These are phyloP conservation scores for Chaetodon auriga DNA, from an alignment of 2,113 vertebrate species.

Conservation along the genomic window DNA sequence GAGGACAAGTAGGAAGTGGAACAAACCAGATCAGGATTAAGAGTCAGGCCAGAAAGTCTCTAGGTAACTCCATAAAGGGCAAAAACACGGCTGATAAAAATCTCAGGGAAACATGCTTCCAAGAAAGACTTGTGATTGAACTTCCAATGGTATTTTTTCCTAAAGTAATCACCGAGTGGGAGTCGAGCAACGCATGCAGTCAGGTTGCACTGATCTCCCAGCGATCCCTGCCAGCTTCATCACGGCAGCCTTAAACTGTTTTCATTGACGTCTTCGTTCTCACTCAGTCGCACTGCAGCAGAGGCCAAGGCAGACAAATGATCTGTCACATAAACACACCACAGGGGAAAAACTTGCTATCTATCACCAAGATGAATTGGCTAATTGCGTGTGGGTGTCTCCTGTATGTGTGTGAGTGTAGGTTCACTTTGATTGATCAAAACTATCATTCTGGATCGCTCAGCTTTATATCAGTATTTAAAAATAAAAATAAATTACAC, in stretches of 20 bases:
- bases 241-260: constrained; percentile 37
- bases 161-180: constrained; percentile 25
- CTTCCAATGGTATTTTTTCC: constrained; percentile 37
- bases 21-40: constrained; percentile 57
- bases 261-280: constrained; percentile 41
- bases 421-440: constrained; percentile 3
- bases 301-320: constrained; percentile 59
- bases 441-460: not conserved
- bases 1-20: constrained; percentile 56
- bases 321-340: constrained; percentile 45
- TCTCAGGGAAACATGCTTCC: constrained; percentile 51
- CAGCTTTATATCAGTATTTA: constrained; percentile 27
- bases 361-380: constrained; percentile 39
- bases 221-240: constrained; percentile 27
- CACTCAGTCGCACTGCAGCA: constrained; percentile 37
- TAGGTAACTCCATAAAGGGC: constrained; percentile 61
- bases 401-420: not conserved
- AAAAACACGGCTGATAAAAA: constrained; percentile 61
- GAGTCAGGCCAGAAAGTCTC: constrained; percentile 52
- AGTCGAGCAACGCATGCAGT: constrained; percentile 36
- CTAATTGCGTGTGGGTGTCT: constrained; percentile 11
- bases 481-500: constrained; percentile 17
- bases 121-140: constrained; percentile 52
- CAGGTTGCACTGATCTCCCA: constrained; percentile 46
- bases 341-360: constrained; percentile 31